Conservation (phyloP, 1,140 invertebrate genomes). For the Prorops nasuta region DNA sequence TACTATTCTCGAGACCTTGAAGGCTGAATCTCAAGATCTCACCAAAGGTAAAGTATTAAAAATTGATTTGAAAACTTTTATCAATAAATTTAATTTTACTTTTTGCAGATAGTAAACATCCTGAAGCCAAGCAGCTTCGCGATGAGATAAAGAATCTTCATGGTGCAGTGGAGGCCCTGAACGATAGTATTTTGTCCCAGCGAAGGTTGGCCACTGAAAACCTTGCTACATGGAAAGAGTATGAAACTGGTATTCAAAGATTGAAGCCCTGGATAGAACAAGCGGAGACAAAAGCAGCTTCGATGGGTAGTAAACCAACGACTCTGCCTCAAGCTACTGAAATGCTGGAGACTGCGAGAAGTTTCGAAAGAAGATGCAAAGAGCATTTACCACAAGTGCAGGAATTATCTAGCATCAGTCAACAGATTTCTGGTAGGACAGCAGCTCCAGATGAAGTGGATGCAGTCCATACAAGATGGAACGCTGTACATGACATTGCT, state of each 20-base stretch:
- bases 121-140: constrained; percentile 68
- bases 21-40: constrained; percentile 74
- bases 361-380: constrained; percentile 74
- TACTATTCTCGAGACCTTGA: constrained; percentile 68
- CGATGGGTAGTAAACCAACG: constrained; percentile 71
- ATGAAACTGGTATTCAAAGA: constrained; percentile 74
- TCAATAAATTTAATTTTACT: constrained; percentile 11
- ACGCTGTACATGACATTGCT: constrained; percentile 71
- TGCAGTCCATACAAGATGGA: constrained; percentile 76
- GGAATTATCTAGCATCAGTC: constrained; percentile 69
- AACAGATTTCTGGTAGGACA: constrained; percentile 70
- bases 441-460: constrained; percentile 79
- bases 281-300: constrained; percentile 72
- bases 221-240: constrained; percentile 80
- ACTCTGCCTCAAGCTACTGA: constrained; percentile 77
- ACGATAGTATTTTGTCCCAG: constrained; percentile 70
- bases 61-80: too few relatives aligned
- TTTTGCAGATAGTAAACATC: constrained; percentile 61
- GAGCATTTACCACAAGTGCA: constrained; percentile 72
- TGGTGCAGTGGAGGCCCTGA: constrained; percentile 66
- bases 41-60: constrained; percentile 54
- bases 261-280: constrained; percentile 87
- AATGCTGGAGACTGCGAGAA: constrained; percentile 67
- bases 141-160: constrained; percentile 68
- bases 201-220: constrained; percentile 73